A percentile compares a stretch with the other conserved stretches of the same genome.
Conservation (phyloP, 1,140 invertebrate genomes). For the Drosophila takahashii region DNA sequence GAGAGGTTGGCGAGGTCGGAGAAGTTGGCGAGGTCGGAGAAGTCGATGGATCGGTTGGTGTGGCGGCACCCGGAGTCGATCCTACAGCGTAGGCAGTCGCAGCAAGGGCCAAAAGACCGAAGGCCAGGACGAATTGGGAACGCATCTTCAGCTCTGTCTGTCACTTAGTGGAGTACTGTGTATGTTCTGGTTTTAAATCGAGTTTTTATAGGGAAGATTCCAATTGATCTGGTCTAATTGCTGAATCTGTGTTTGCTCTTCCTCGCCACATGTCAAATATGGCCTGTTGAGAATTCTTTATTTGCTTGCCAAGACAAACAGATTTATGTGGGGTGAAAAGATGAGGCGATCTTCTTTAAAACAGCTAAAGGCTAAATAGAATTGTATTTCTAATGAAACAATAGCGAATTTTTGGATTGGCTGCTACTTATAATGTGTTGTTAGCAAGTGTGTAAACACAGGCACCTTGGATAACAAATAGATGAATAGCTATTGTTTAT, state of each 20-base stretch:
- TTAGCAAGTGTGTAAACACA: background rate
- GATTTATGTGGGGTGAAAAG: background rate
- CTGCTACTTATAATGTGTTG: background rate
- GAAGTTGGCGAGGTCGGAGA: background rate
- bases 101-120: background rate
- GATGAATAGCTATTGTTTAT: background rate
- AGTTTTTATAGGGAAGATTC: background rate
- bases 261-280: background rate
- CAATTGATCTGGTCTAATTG: no score
- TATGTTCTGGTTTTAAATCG: background rate
- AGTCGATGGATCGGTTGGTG: background rate
- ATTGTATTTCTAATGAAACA: background rate
- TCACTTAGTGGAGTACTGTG: background rate
- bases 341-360: background rate
- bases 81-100: background rate
- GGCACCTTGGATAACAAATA: background rate
- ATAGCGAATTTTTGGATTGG: background rate
- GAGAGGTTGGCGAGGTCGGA: background rate
- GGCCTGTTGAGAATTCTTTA: background rate
- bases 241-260: background rate
- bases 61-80: background rate
- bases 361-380: no score
- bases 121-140: background rate
- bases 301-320: background rate
- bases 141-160: background rate